Evolutionary conservation across 2,797 vertebrate genomes (phyloP).

Genomic region (Percopsis omiscomaycus): DNA sequence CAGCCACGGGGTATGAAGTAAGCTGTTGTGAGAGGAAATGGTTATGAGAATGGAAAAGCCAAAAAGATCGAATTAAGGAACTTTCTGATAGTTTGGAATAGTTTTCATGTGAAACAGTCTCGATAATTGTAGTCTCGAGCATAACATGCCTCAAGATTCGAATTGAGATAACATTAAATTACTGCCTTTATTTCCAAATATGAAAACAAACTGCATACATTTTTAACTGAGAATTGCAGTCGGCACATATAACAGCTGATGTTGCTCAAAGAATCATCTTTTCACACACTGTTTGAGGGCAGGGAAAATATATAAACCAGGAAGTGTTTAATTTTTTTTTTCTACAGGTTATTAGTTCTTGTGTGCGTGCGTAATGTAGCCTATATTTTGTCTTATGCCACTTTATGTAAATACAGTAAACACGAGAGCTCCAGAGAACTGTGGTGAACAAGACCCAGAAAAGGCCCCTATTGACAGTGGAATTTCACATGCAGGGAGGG

Average conservation of each 20-base stretch:
- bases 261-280: background rate
- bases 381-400: background rate
- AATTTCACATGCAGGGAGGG: conserved; percentile 59
- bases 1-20: background rate
- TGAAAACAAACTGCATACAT: conserved; percentile 4
- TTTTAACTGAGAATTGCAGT: background rate
- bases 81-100: too few species aligned
- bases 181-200: too few species aligned
- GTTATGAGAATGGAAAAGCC: too few species aligned
- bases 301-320: too few species aligned
- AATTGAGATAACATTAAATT: too few species aligned
- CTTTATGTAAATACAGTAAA: conserved; percentile 51
- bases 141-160: too few species aligned
- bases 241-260: conserved; percentile 1
- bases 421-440: conserved; percentile 44
- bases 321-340: too few species aligned
- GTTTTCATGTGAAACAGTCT: too few species aligned
- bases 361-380: background rate
- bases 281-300: background rate
- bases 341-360: too few species aligned
- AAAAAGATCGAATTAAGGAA: too few species aligned
- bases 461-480: conserved; percentile 68
- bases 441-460: conserved; percentile 46
- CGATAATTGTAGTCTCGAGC: too few species aligned
- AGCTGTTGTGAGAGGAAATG: too few species aligned